These are phyloP conservation scores for Oreonectes daqikongensis DNA, from an alignment of 2,797 vertebrate species.

Conservation along the genomic window DNA sequence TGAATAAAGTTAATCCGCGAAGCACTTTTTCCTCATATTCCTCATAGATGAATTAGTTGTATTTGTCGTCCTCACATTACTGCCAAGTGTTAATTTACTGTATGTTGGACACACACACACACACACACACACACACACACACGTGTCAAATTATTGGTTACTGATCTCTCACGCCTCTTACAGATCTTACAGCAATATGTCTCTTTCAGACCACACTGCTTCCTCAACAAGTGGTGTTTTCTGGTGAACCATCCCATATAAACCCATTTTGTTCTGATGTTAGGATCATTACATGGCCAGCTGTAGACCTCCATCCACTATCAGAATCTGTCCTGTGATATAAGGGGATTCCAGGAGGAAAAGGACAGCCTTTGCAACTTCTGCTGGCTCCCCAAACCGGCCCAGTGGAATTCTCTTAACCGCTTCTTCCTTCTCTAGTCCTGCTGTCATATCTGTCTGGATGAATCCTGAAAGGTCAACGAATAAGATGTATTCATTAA, in stretches of 20 bases:
- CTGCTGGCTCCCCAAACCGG: constrained; percentile 85
- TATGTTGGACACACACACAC: background rate
- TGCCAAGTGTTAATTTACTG: background rate
- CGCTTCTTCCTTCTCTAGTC: constrained; percentile 76
- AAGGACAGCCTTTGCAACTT: constrained; percentile 83
- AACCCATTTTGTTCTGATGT: background rate
- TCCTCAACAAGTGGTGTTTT: background rate
- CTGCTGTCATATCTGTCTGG: constrained; percentile 89
- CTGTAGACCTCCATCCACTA: constrained; percentile 91
- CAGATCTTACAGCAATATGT: no score
- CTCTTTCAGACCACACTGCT: background rate
- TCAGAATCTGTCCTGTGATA: constrained; percentile 87
- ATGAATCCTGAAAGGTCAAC: constrained; percentile 81
- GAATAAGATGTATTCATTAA: background rate
- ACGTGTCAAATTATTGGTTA: background rate
- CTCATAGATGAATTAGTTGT: background rate
- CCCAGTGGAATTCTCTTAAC: constrained; percentile 80
- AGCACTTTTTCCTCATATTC: background rate
- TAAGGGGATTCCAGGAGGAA: constrained; percentile 90
- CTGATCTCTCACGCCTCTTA: background rate
- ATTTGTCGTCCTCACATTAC: background rate
- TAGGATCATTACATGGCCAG: constrained; percentile 73
- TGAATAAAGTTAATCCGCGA: background rate
- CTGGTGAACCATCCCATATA: background rate
- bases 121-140: no score